Evolutionary conservation across 2,888 invertebrate genomes (phyloP).

Genomic region (Hyles lineata): DNA sequence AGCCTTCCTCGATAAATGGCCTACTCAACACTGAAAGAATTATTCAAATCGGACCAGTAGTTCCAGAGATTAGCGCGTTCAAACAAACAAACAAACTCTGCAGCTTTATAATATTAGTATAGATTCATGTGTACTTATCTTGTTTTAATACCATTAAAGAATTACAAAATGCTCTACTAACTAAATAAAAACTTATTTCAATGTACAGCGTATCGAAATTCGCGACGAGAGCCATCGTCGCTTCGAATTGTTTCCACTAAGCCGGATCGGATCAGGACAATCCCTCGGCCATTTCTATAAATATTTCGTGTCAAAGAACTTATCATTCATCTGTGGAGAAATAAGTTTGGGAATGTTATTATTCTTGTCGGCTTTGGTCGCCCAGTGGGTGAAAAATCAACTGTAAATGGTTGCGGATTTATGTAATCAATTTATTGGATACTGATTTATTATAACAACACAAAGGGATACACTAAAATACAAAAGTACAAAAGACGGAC

Average conservation of each 20-base stretch:
- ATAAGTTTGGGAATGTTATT: background rate
- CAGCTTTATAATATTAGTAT: too few relatives aligned
- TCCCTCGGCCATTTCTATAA: background rate
- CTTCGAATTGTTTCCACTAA: background rate
- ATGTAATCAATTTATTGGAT: too few relatives aligned
- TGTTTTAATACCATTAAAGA: background rate
- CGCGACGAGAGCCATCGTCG: background rate
- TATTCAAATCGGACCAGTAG: too few relatives aligned
- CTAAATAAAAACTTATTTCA: slow-evolving; percentile 19
- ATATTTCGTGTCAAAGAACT: slow-evolving; percentile 11
- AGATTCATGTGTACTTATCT: background rate
- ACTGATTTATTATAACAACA: too few relatives aligned
- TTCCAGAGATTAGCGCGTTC: too few relatives aligned
- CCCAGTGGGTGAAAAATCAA: too few relatives aligned
- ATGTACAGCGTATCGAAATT: slow-evolving; percentile 8
- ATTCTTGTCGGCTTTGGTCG: background rate
- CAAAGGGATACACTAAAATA: too few relatives aligned
- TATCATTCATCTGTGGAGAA: background rate
- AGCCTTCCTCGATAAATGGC: too few relatives aligned
- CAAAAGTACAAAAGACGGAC: too few relatives aligned
- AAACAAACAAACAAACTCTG: too few relatives aligned
- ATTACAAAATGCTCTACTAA: background rate
- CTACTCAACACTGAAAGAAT: too few relatives aligned
- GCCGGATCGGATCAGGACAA: slow-evolving; percentile 1
- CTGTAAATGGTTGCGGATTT: too few relatives aligned